phyloP scores from a whole-genome alignment of 1,140 invertebrate genomes.

The Hyposmocoma kahamanoa region DNA sequence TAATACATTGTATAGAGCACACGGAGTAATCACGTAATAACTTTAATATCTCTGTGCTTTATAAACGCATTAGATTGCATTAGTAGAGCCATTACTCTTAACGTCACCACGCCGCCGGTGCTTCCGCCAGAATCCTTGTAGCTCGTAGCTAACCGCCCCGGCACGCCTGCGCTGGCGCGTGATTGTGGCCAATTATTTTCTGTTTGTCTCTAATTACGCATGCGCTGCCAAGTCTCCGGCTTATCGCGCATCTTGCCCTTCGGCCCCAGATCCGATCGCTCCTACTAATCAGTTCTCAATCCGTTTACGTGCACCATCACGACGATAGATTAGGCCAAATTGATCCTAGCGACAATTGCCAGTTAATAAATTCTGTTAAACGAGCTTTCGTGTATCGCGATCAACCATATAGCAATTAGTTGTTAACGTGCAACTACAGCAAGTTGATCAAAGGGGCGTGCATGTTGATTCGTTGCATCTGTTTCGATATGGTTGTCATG shows the following conservation, averaged over 20 bases:
- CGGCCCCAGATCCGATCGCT: conserved; percentile 65
- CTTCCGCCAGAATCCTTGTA: conserved; percentile 32
- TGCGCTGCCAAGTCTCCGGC: conserved; percentile 59
- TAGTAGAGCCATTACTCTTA: conserved; percentile 17
- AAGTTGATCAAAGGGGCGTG: not conserved
- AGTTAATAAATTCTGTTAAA: conserved; percentile 1
- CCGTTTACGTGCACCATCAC: conserved; percentile 52
- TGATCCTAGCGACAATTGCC: conserved; percentile 11
- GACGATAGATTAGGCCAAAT: conserved; percentile 21
- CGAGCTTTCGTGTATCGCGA: not conserved
- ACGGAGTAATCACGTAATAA: too few species aligned
- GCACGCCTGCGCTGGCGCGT: conserved; percentile 54
- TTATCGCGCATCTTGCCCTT: conserved; percentile 61
- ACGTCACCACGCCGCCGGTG: conserved; percentile 9
- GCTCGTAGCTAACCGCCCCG: conserved; percentile 25
- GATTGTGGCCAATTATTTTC: conserved; percentile 72
- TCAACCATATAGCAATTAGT: not conserved
- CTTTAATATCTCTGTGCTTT: too few species aligned
- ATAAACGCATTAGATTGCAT: conserved; percentile 5
- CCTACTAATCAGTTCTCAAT: conserved; percentile 62
- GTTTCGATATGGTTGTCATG: conserved; percentile 20
- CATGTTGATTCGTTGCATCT: not conserved
- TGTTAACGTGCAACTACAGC: not conserved
- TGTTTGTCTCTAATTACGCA: conserved; percentile 73
- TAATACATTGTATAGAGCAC: too few species aligned